Conservation (phyloP, 1,140 invertebrate species). For the Drosophila subobscura region DNA sequence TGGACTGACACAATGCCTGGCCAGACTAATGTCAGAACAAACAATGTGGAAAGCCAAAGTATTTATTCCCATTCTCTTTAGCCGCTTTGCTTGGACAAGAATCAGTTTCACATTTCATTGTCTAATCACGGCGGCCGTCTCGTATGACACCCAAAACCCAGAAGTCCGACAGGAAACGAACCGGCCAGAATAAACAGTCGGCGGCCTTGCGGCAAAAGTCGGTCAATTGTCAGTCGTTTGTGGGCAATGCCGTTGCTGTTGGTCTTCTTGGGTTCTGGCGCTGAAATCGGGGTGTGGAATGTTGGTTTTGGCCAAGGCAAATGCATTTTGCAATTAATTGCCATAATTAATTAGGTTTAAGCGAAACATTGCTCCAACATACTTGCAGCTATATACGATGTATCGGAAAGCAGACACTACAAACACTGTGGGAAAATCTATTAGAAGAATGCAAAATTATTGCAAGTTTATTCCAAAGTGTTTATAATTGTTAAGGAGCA, state of each 20-base stretch:
- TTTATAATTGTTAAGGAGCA: too few relatives aligned
- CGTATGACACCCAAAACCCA: slow-evolving; percentile 23
- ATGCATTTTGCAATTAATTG: slow-evolving; percentile 70
- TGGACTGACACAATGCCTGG: slow-evolving; percentile 14
- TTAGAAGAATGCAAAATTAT: not conserved
- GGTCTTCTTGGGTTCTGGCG: slow-evolving; percentile 22
- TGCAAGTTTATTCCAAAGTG: not conserved
- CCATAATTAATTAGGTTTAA: slow-evolving; percentile 75
- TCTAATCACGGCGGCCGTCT: slow-evolving; percentile 44
- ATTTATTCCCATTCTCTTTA: slow-evolving; percentile 28
- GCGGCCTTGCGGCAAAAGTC: slow-evolving; percentile 35
- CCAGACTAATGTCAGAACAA: slow-evolving; percentile 31
- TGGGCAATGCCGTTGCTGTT: not conserved
- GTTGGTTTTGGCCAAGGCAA: slow-evolving; percentile 41
- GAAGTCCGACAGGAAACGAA: slow-evolving; percentile 20
- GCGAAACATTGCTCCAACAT: slow-evolving; percentile 19
- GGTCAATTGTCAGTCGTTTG: slow-evolving; percentile 38
- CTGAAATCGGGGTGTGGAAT: slow-evolving; percentile 31
- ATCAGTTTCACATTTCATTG: slow-evolving; percentile 68
- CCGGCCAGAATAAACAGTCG: slow-evolving; percentile 36
- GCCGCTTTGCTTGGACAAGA: slow-evolving; percentile 36
- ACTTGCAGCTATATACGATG: too few relatives aligned
- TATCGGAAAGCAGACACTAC: not conserved
- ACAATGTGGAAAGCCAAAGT: slow-evolving; percentile 40
- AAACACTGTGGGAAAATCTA: too few relatives aligned